phyloP scores from a whole-genome alignment of 1,140 invertebrate species.

The Pogonognathellus flavescens region DNA sequence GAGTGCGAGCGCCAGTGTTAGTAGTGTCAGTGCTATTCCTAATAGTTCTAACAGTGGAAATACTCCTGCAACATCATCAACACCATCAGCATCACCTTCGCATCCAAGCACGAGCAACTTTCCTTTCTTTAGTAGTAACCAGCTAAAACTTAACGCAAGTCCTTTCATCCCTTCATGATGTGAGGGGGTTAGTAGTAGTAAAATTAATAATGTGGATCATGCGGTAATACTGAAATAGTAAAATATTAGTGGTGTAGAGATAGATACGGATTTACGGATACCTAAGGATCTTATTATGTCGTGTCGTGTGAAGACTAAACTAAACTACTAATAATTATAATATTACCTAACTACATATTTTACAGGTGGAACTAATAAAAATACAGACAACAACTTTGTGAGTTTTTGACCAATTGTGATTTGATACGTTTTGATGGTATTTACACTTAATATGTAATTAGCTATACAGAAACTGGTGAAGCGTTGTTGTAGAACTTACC shows the following conservation, averaged over 20 bases:
- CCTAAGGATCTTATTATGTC: neutral
- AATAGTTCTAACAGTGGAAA: neutral
- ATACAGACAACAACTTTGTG: constrained; percentile 10
- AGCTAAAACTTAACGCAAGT: constrained; percentile 26
- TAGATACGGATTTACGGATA: neutral
- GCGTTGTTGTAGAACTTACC: no score
- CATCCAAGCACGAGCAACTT: constrained; percentile 8
- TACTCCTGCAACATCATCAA: neutral
- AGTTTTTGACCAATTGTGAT: constrained; percentile 32
- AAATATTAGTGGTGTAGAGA: neutral
- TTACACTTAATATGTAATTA: constrained; percentile 9
- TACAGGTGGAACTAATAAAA: neutral
- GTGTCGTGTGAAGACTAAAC: neutral
- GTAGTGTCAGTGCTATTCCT: neutral
- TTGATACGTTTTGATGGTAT: constrained; percentile 32
- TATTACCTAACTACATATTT: neutral
- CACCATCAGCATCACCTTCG: constrained; percentile 3
- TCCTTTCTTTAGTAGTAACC: constrained; percentile 37
- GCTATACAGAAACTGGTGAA: neutral
- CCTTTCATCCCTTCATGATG: constrained; percentile 42
- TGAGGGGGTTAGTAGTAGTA: constrained; percentile 33
- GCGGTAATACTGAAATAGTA: neutral
- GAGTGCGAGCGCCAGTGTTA: constrained; percentile 18
- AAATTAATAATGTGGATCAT: neutral
- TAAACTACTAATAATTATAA: neutral